phyloP scores from a whole-genome alignment of 2,888 invertebrate species.

The Stenolophus ochropezus region DNA sequence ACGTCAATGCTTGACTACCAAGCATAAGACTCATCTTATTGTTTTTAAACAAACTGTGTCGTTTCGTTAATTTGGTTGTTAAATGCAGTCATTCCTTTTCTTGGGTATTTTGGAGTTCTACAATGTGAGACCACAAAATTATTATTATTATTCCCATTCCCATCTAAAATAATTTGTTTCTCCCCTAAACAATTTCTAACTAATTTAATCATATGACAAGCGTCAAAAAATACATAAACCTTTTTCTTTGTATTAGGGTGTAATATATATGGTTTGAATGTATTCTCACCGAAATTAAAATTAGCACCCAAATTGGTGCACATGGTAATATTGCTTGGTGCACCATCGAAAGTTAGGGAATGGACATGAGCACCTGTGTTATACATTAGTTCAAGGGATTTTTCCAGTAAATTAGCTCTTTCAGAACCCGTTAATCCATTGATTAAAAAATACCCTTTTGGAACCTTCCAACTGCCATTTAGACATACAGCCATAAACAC shows the following conservation, averaged over 20 bases:
- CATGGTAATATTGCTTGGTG: slow-evolving; percentile 61
- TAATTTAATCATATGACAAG: slow-evolving; percentile 49
- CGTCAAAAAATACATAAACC: slow-evolving; percentile 48
- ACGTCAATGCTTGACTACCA: slow-evolving; percentile 55
- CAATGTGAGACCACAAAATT: slow-evolving; percentile 15
- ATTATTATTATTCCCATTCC: background rate
- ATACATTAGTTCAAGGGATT: slow-evolving; percentile 54
- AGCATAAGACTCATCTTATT: slow-evolving; percentile 59
- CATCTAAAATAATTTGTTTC: background rate
- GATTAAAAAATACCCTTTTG: slow-evolving; percentile 63
- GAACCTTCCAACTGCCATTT: slow-evolving; percentile 62
- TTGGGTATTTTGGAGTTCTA: slow-evolving; percentile 1
- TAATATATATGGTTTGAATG: slow-evolving; percentile 44
- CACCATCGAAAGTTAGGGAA: slow-evolving; percentile 63
- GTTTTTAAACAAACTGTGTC: slow-evolving; percentile 14
- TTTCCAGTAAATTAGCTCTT: slow-evolving; percentile 61
- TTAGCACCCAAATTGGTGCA: slow-evolving; percentile 54
- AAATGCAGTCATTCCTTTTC: background rate
- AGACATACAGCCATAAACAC: slow-evolving; percentile 62
- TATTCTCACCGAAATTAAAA: slow-evolving; percentile 38
- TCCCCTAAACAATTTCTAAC: slow-evolving; percentile 39
- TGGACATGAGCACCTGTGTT: slow-evolving; percentile 56
- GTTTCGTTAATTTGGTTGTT: slow-evolving; percentile 22
- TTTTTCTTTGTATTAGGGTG: slow-evolving; percentile 48
- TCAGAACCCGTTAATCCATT: slow-evolving; percentile 58